Evolutionary conservation across 2,113 vertebrate genomes (phyloP).

Genomic region (Baryphthengus martii): DNA sequence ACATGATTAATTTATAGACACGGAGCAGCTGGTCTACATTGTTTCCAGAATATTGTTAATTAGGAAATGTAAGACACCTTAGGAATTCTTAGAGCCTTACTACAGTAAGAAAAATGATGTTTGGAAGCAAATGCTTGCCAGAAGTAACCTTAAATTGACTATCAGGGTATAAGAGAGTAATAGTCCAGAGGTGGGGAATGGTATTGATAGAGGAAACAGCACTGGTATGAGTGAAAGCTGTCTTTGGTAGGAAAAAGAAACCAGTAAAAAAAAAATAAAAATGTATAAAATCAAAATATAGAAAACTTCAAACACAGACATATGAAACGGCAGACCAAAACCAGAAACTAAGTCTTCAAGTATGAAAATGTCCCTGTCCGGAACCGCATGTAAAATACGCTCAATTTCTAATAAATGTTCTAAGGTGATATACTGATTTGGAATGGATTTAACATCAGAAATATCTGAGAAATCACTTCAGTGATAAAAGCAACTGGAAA

Average conservation of each 20-base stretch:
- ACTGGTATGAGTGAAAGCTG: neutral
- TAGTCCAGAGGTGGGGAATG: neutral
- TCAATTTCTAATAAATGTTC: neutral
- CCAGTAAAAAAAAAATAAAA: neutral
- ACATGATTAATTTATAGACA: slow-evolving; percentile 62
- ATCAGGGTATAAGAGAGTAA: neutral
- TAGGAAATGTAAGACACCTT: slow-evolving; percentile 57
- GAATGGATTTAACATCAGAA: neutral
- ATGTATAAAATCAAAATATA: fast-evolving
- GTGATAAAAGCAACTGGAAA: neutral
- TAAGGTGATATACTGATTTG: neutral
- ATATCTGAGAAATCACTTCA: neutral
- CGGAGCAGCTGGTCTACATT: slow-evolving; percentile 54
- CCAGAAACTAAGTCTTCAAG: neutral
- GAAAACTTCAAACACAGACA: neutral
- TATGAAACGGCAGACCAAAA: neutral
- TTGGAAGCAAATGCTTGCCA: slow-evolving; percentile 20
- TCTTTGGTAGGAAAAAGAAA: neutral
- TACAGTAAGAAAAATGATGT: slow-evolving; percentile 40
- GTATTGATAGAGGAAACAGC: neutral
- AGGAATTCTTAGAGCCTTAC: slow-evolving; percentile 29
- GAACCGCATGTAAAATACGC: neutral
- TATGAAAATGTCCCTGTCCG: neutral
- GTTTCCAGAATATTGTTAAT: slow-evolving; percentile 33
- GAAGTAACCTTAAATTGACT: slow-evolving; percentile 21